phyloP scores from a whole-genome alignment of 64 coral and sea anemone genomes.

The Montipora cactus region DNA sequence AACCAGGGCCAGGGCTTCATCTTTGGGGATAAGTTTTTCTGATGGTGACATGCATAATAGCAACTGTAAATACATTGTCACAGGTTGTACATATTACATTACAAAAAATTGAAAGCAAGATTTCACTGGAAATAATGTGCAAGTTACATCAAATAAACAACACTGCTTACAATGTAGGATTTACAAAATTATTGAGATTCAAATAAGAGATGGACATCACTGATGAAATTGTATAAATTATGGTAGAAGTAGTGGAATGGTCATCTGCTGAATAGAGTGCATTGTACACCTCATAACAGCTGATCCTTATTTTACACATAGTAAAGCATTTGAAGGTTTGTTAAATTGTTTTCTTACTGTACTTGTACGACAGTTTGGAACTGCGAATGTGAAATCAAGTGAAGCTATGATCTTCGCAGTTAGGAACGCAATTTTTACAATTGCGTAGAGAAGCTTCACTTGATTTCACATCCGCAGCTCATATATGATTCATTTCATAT shows the following conservation, averaged over 20 bases:
- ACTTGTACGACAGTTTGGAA: neutral
- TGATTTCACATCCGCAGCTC: too few relatives aligned
- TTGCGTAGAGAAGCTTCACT: too few relatives aligned
- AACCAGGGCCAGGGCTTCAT: neutral
- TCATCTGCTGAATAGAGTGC: neutral
- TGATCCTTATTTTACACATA: neutral
- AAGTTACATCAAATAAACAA: neutral
- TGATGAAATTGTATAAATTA: conserved; percentile 1
- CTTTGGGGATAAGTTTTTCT: too few relatives aligned
- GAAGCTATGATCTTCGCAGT: too few relatives aligned
- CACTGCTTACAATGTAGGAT: neutral
- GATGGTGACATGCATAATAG: too few relatives aligned
- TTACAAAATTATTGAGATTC: neutral
- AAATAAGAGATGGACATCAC: neutral
- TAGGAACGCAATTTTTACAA: too few relatives aligned
- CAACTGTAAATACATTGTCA: too few relatives aligned
- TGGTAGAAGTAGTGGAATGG: neutral
- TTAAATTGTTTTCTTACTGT: neutral
- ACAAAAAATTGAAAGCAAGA: too few relatives aligned
- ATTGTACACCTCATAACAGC: neutral
- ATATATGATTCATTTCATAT: too few relatives aligned
- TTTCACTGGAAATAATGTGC: neutral
- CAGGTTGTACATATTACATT: too few relatives aligned
- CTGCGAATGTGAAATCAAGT: too few relatives aligned
- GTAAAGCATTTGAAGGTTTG: neutral